These are phyloP conservation scores for Tetrao urogallus DNA, from an alignment of 2,113 vertebrate genomes.

Conservation along the genomic window DNA sequence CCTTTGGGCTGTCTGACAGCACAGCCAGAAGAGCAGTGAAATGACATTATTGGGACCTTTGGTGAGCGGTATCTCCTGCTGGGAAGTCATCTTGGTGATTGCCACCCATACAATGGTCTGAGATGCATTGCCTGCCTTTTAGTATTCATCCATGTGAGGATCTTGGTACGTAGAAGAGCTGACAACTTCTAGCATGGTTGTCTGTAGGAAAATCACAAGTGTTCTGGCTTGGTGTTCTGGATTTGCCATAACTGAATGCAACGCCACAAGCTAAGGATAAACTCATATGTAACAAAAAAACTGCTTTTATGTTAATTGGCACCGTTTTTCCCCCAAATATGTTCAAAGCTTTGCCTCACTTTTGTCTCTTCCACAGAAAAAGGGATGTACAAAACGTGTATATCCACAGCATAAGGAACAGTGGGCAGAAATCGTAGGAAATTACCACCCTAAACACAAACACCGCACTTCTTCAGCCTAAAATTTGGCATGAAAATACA, in stretches of 20 bases:
- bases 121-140: background rate
- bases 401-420: fast-evolving
- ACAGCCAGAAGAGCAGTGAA: background rate
- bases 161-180: background rate
- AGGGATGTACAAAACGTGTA: background rate
- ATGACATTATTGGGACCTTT: fast-evolving
- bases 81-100: background rate
- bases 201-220: background rate
- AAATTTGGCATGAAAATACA: background rate
- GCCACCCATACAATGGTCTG: background rate
- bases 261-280: background rate
- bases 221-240: background rate
- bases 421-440: background rate
- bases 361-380: background rate
- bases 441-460: background rate
- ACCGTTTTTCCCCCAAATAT: background rate
- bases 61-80: background rate
- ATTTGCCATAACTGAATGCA: background rate
- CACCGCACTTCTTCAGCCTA: background rate
- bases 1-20: background rate
- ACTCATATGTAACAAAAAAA: background rate
- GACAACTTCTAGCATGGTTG: background rate
- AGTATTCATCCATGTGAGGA: background rate
- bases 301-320: no score
- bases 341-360: background rate